Conservation (phyloP, 2,797 vertebrate species). For the Malacoctenus gilli region DNA sequence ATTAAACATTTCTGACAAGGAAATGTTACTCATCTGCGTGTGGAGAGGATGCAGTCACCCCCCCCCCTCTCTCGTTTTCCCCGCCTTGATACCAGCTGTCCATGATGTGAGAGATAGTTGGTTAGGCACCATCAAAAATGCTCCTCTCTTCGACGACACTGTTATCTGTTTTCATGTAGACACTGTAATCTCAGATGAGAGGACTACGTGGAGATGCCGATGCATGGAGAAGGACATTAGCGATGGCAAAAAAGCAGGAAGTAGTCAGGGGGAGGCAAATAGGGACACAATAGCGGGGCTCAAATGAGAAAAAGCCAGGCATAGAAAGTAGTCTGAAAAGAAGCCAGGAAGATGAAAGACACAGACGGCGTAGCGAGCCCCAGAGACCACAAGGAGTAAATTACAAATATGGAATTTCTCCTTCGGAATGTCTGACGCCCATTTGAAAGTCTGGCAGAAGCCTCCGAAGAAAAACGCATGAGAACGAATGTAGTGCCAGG, state of each 20-base stretch:
- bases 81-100: conserved; percentile 46
- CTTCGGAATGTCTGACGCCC: conserved; percentile 36
- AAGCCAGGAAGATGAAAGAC: conserved; percentile 52
- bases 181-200: conserved; percentile 39
- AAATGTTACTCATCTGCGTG: conserved; percentile 52
- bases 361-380: conserved; percentile 24
- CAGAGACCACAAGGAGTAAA: conserved; percentile 31
- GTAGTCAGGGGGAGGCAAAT: conserved; percentile 27
- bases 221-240: conserved; percentile 13
- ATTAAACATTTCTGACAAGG: conserved; percentile 56
- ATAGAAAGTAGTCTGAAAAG: conserved; percentile 42
- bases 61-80: conserved; percentile 1
- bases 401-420: conserved; percentile 46
- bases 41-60: conserved; percentile 52
- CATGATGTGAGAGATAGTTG: conserved; percentile 55
- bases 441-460: conserved; percentile 47
- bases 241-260: conserved; percentile 15
- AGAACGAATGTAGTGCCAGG: conserved; percentile 21
- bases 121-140: conserved; percentile 51
- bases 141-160: conserved; percentile 32
- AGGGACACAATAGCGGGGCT: conserved; percentile 27
- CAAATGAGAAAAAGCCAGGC: conserved; percentile 26
- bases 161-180: conserved; percentile 49
- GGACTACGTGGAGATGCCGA: conserved; percentile 28
- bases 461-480: conserved; percentile 36